Evolutionary conservation across 2,113 vertebrate species (phyloP).

Genomic region (Carollia perspicillata): DNA sequence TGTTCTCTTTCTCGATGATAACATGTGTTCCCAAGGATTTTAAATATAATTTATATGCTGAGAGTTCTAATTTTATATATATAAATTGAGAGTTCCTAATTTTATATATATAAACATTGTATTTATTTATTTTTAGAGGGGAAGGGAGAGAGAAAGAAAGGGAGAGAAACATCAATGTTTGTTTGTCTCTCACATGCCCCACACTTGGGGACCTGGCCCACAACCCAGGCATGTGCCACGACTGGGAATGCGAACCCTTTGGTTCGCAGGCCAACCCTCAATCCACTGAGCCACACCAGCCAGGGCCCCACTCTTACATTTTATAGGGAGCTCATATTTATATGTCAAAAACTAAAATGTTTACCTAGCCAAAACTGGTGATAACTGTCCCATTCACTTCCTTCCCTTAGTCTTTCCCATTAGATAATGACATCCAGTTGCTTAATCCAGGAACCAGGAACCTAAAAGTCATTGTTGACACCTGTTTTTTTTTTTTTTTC

Average conservation of each 20-base stretch:
- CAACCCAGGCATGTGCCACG: no score
- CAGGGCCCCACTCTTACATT: not conserved
- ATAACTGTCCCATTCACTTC: not conserved
- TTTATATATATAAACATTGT: not conserved
- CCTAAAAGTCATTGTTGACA: not conserved
- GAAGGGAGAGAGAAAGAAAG: no score
- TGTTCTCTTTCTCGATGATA: not conserved
- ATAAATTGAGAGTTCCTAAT: not conserved
- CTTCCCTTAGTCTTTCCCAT: not conserved
- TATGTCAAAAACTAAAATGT: constrained; percentile 24
- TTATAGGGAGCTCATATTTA: constrained; percentile 26
- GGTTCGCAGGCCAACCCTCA: no score
- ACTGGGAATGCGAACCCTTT: no score
- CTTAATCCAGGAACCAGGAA: not conserved
- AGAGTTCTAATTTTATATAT: not conserved
- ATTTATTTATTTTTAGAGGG: no score
- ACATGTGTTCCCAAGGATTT: constrained; percentile 23
- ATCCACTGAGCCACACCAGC: no score
- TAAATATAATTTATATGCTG: constrained; percentile 24
- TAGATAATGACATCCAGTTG: not conserved
- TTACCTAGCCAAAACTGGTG: not conserved
- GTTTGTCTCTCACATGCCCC: no score
- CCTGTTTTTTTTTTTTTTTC: not conserved
- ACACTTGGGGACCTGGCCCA: no score
- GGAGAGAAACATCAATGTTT: no score